Conservation (phyloP, 2,797 vertebrate genomes). For the Aphelocoma californica region DNA sequence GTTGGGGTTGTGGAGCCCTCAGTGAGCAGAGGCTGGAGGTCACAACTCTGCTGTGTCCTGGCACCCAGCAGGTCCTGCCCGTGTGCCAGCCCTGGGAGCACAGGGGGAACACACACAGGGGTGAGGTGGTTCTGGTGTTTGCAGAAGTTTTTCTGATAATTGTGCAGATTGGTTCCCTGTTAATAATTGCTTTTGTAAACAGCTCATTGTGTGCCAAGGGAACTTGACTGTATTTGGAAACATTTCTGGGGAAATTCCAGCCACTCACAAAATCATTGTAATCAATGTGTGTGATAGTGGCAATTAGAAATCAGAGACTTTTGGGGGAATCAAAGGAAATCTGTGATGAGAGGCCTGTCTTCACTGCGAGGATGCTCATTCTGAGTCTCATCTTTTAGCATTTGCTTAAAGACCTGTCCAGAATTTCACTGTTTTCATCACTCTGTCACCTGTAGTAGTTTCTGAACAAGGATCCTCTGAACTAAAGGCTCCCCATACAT, state of each 20-base stretch:
- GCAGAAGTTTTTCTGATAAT: neutral
- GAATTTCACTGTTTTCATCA: neutral
- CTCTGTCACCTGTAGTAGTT: neutral
- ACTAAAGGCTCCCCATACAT: neutral
- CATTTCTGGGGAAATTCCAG: neutral
- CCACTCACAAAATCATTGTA: neutral
- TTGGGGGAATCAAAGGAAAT: neutral
- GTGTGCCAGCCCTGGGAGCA: neutral
- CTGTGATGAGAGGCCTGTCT: neutral
- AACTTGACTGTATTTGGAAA: neutral
- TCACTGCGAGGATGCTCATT: neutral
- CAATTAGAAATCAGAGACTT: neutral
- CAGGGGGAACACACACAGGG: no score
- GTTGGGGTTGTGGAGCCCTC: neutral
- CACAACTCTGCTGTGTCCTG: neutral
- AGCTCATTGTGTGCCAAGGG: neutral
- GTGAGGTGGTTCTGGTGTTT: neutral
- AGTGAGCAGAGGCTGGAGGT: rapidly evolving
- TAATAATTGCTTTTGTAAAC: neutral
- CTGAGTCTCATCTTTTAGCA: neutral
- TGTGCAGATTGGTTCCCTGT: rapidly evolving
- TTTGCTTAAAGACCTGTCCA: neutral
- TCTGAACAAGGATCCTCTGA: neutral
- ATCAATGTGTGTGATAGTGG: neutral
- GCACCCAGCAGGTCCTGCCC: neutral